These are phyloP conservation scores for Bombus superbus DNA, from an alignment of 1,140 invertebrate species.

Conservation along the genomic window DNA sequence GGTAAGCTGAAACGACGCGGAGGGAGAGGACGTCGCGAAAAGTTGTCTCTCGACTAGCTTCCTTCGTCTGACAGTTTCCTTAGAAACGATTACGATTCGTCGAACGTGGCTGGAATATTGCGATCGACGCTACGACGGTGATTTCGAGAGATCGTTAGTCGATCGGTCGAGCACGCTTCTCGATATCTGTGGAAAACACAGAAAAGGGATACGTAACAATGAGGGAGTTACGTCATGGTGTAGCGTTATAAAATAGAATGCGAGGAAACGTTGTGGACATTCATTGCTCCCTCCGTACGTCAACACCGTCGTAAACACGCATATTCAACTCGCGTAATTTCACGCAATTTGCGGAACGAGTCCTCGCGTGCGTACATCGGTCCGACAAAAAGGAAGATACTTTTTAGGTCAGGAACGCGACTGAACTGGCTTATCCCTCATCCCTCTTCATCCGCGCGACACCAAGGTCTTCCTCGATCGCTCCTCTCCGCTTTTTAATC, in stretches of 20 bases:
- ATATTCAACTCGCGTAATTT: constrained; percentile 47
- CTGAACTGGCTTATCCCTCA: constrained; percentile 31
- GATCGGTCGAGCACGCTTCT: background rate
- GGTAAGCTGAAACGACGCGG: too few species aligned
- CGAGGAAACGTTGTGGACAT: background rate
- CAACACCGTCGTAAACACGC: background rate
- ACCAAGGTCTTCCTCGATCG: background rate
- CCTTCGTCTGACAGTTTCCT: constrained; percentile 14
- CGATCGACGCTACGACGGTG: background rate
- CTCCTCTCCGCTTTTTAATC: constrained; percentile 37
- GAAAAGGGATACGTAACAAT: background rate
- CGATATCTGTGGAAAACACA: background rate
- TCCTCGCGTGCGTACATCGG: constrained; percentile 2
- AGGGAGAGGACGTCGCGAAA: background rate
- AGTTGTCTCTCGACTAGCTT: constrained; percentile 2
- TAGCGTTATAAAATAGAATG: background rate
- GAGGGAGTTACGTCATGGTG: constrained; percentile 26
- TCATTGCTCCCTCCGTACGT: constrained; percentile 23
- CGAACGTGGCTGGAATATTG: background rate
- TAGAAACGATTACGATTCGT: constrained; percentile 13
- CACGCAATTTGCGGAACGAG: constrained; percentile 51
- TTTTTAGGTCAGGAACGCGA: constrained; percentile 64
- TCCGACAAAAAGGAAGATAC: constrained; percentile 45
- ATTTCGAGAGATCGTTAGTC: constrained; percentile 11
- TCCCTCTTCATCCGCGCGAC: constrained; percentile 29